Evolutionary conservation across 2,888 invertebrate genomes (phyloP), one percentile per base, ranked within the genome.

Genomic region (Pseudococcus longispinus): DNA sequence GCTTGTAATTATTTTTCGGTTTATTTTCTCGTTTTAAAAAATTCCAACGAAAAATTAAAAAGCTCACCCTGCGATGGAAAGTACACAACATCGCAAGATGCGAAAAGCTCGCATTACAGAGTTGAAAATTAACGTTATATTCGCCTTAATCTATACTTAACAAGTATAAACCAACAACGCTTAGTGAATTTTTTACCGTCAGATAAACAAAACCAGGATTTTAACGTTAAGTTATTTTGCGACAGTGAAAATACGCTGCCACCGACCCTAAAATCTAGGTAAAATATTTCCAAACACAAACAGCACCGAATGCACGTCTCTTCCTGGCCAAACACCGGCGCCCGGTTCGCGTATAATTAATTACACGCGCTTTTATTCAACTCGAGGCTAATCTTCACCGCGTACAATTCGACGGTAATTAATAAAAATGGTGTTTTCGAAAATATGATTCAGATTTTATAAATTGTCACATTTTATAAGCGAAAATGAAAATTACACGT

Each of bases 271-370:
- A 70, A 70, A 70, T 70, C 70, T 70, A 70, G 70, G 70, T 29
- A 70, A 70, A 70, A 70, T 70, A 70, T 70, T 70, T 70, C 13
- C 70, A 70, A 70, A 70, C 70, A 70, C 60, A 60, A 60, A 60
- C 60, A 60, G 60, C 9, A 60, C 60, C 60, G 60, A 60, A 60
- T 23, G 60, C 60, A 11, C 23, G 23, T 60, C 23, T 13, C 60
- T 60, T 13, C 20, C 60, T 20, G 60, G 23, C 6, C 20, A 20
- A 60, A 23, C 60, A 60, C 55, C 60, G 51, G 55, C 23, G 20
- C 60, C 20, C 51, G 23, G 23, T 23, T 23, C 60, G 60, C 60
- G 60, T 60, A 46, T 70, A 70, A 70, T 70, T 70, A 70, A 70
- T 70, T 70, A 70, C 29, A 70, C 26, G 70, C 70, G 70, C 70